These are phyloP conservation scores for Anhinga rufa DNA, from an alignment of 2,113 vertebrate genomes.

Conservation along the genomic window DNA sequence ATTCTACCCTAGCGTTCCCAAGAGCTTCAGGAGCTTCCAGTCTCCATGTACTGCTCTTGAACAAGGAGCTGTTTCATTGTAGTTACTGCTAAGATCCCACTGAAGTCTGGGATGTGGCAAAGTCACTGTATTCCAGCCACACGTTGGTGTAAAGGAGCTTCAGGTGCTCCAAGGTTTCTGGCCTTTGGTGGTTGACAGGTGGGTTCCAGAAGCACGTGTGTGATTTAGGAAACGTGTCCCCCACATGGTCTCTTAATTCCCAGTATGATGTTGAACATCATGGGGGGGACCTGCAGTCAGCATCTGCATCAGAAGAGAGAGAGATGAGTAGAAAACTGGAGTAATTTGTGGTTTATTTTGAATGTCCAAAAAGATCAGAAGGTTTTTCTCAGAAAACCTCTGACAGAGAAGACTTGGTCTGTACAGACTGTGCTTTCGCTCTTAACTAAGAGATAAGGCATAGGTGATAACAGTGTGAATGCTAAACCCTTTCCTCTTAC, in stretches of 20 bases:
- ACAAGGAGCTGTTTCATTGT: not conserved
- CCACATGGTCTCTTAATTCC: accelerated
- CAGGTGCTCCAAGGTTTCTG: not conserved
- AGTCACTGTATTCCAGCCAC: not conserved
- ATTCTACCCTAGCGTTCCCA: not conserved
- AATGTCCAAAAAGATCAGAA: not conserved
- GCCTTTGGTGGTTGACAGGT: not conserved
- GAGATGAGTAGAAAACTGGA: too few species aligned
- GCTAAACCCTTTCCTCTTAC: not conserved
- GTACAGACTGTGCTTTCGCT: not conserved
- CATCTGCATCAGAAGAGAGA: not conserved
- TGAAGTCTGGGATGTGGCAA: not conserved
- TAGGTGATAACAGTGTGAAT: not conserved
- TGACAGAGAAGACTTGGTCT: not conserved
- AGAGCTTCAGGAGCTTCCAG: not conserved
- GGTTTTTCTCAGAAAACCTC: not conserved
- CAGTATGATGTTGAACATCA: not conserved
- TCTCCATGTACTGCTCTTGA: not conserved
- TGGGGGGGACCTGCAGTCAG: not conserved
- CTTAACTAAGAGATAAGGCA: not conserved
- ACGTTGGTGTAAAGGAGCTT: not conserved
- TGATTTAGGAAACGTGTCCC: not conserved
- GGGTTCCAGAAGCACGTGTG: not conserved
- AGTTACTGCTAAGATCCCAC: accelerated
- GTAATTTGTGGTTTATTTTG: not conserved